A percentile compares a stretch with the other conserved stretches of the same genome.
These are phyloP conservation scores for Goniozus legneri DNA, from an alignment of 1,140 invertebrate genomes.

Conservation along the genomic window DNA sequence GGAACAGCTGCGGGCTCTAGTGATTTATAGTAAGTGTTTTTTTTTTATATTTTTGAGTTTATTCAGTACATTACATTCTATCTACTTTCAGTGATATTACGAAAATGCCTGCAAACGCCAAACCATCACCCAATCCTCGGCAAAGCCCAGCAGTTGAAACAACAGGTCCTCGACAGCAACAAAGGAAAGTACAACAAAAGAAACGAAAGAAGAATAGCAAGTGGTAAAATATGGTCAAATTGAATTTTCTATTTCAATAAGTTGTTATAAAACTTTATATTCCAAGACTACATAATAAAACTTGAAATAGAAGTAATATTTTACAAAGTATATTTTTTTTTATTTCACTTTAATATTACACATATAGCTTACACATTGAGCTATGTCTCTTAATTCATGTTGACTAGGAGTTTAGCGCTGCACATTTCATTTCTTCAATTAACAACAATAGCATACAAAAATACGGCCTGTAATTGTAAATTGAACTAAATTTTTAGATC, in stretches of 20 bases:
- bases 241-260: constrained; percentile 31
- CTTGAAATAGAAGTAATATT: no score
- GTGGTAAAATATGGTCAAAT: constrained; percentile 36
- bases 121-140: constrained; percentile 56
- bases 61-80: not conserved
- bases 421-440: constrained; percentile 34
- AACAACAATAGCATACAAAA: constrained; percentile 50
- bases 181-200: constrained; percentile 61
- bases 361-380: constrained; percentile 50
- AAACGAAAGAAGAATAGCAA: constrained; percentile 63
- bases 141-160: constrained; percentile 55
- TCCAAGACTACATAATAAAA: no score
- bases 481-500: constrained; percentile 5
- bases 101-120: constrained; percentile 59
- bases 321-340: no score
- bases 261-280: not conserved
- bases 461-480: constrained; percentile 38
- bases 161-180: constrained; percentile 58
- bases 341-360: constrained; percentile 19
- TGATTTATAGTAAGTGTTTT: constrained; percentile 72
- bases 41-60: constrained; percentile 5
- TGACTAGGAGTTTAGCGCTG: constrained; percentile 48
- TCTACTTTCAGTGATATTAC: constrained; percentile 60
- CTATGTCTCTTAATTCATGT: constrained; percentile 30
- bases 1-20: constrained; percentile 72